phyloP scores from a whole-genome alignment of 1,140 invertebrate species.

The Megalonaias nervosa region DNA sequence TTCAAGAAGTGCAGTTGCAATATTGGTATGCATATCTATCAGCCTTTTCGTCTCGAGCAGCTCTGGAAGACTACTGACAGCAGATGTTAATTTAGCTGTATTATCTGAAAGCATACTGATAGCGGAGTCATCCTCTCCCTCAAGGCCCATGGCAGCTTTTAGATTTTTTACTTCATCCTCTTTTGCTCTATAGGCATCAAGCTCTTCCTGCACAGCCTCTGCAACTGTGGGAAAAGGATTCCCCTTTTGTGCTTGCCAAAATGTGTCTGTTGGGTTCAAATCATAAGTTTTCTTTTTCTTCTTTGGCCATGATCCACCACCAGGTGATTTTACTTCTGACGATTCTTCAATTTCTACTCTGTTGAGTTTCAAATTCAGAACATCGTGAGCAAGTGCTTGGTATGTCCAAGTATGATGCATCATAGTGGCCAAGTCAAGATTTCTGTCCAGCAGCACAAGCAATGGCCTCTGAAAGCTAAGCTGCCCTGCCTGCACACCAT shows the following conservation, averaged over 20 bases:
- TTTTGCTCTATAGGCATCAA: conserved; percentile 93
- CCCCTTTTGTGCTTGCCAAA: conserved; percentile 95
- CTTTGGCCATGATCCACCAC: conserved; percentile 57
- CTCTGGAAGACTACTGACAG: conserved; percentile 95
- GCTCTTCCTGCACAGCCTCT: conserved; percentile 97
- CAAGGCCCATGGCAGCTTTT: conserved; percentile 88
- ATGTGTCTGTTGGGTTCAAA: conserved; percentile 88
- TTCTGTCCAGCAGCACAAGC: conserved; percentile 93
- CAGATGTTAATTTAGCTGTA: conserved; percentile 93
- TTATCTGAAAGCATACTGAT: conserved; percentile 90
- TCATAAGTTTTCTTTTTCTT: conserved; percentile 90
- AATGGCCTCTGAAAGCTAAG: conserved; percentile 94
- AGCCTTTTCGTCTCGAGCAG: conserved; percentile 96
- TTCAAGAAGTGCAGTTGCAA: conserved; percentile 94
- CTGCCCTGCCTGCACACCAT: conserved; percentile 80
- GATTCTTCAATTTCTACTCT: conserved; percentile 86
- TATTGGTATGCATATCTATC: conserved; percentile 98
- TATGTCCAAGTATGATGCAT: conserved; percentile 99
- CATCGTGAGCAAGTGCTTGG: conserved; percentile 92
- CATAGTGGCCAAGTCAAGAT: conserved; percentile 97
- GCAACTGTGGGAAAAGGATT: conserved; percentile 97
- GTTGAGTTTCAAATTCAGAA: conserved; percentile 93
- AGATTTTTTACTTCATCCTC: conserved; percentile 98
- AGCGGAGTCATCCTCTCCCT: conserved; percentile 74
- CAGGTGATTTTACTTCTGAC: conserved; percentile 63